Evolutionary conservation across 2,888 invertebrate species (phyloP), one percentile per base, ranked within the genome.

Genomic region (Tridacna gigas): DNA sequence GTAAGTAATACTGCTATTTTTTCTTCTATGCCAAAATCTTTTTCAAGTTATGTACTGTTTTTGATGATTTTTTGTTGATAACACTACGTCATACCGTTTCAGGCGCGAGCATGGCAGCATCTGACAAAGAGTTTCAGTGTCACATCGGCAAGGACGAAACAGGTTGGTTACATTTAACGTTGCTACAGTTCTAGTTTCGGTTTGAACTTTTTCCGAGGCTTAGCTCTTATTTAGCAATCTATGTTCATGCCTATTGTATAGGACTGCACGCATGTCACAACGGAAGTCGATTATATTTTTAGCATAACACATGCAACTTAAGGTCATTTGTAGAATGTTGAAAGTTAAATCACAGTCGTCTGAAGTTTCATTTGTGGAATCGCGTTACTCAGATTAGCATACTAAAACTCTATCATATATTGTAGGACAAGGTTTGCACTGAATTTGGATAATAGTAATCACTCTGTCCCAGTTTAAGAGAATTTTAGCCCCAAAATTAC

Each of bases 121-220:
- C 47, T 87, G 37, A 73, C 81, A 60, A 80, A 83, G 75, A 77
- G 80, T 79, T 84, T 87, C 84, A 81, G 87, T 71, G 25, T 74
- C 18, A 71, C 87, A 51, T 69, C 84, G 61, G 61, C 74, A 79
- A 77, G 79, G 76, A 60, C 81, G 26, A 80, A 74, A 71, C 86
- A 86, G 86, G 86, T 86, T 26, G 37, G 71, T 48, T n/a, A 25
- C 3, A 0, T 45, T 67, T 56, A 66, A 28, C 45, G 12, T 15
- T 15, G 60, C 22, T 37, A 28, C 12, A 3, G 3, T n/a, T 60
- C 60, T 28, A 18, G 26, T 22, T 51, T 47, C n/a, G 15, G 20
- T 51, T 71, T 71, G 18, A 56, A 18, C 56, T n/a, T 20, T 3
- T 56, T 56, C 20, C 18, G 3, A 5, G n/a, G 1, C 4, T 20